phyloP scores from a whole-genome alignment of 2,797 vertebrate species.

The Danio jaintianensis region DNA sequence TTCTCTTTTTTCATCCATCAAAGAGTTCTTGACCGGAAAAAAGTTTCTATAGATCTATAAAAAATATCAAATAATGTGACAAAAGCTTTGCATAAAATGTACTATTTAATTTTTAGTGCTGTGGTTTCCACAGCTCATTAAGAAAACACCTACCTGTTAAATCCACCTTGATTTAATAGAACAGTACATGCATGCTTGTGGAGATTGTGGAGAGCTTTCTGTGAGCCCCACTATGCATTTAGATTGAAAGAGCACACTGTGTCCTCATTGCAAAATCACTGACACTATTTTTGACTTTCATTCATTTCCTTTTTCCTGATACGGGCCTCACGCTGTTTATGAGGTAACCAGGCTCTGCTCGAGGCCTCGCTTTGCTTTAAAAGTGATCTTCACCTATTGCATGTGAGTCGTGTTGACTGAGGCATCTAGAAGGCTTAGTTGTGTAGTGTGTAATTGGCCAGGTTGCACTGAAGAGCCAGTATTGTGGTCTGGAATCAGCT shows the following conservation, averaged over 20 bases:
- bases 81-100: conserved; percentile 1
- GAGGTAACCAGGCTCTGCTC: conserved; percentile 33
- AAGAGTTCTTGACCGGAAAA: background rate
- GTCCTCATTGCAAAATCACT: conserved; percentile 45
- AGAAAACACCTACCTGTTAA: conserved; percentile 9
- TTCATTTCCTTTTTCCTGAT: conserved; percentile 49
- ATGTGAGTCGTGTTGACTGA: conserved; percentile 47
- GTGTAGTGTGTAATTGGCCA: conserved; percentile 48
- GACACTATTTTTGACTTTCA: conserved; percentile 49
- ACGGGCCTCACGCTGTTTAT: conserved; percentile 40
- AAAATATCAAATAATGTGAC: too few species aligned
- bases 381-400: conserved; percentile 20
- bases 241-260: conserved; percentile 32
- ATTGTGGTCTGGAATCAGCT: conserved; percentile 55
- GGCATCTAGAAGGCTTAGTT: conserved; percentile 23
- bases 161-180: background rate
- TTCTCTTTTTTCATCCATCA: background rate
- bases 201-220: background rate
- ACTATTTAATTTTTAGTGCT: background rate
- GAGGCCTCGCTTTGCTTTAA: background rate
- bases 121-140: conserved; percentile 27
- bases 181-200: background rate
- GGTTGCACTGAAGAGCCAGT: conserved; percentile 45
- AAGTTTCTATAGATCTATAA: too few species aligned
- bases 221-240: background rate